Conservation (phyloP, 2,888 invertebrate genomes). For the Nysson spinosus region DNA sequence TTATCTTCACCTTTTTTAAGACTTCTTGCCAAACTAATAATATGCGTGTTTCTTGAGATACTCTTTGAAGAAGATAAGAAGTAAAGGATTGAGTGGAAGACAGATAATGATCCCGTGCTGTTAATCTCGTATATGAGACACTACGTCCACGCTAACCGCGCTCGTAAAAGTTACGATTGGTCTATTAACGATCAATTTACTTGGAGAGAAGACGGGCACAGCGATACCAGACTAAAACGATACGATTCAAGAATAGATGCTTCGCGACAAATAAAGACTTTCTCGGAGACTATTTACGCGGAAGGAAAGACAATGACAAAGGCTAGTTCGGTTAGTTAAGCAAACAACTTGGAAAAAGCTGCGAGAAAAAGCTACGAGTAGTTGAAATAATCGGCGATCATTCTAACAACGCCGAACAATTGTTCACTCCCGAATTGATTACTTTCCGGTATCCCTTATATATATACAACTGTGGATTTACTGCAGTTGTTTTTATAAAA, state of each 20-base stretch:
- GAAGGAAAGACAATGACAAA: no score
- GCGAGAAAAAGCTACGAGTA: no score
- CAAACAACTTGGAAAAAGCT: not conserved
- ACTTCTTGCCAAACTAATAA: no score
- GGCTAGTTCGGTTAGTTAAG: not conserved
- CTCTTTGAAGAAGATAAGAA: not conserved
- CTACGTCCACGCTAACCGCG: slow-evolving; percentile 21
- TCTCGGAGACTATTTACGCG: not conserved
- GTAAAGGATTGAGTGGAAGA: not conserved
- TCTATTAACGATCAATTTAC: slow-evolving; percentile 50
- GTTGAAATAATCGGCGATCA: no score
- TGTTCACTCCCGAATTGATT: no score
- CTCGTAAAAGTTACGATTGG: slow-evolving; percentile 51
- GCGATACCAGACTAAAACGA: not conserved
- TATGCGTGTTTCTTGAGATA: no score
- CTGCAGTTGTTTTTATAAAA: no score
- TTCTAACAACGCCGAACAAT: no score
- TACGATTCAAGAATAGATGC: slow-evolving; percentile 8
- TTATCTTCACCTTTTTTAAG: no score
- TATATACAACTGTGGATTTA: no score
- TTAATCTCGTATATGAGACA: slow-evolving; percentile 19
- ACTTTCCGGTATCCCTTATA: no score
- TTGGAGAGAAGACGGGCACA: slow-evolving; percentile 24
- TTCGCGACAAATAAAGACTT: not conserved
- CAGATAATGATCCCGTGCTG: slow-evolving; percentile 16